phyloP scores from a whole-genome alignment of 2,797 vertebrate genomes.

The Carapus acus region DNA sequence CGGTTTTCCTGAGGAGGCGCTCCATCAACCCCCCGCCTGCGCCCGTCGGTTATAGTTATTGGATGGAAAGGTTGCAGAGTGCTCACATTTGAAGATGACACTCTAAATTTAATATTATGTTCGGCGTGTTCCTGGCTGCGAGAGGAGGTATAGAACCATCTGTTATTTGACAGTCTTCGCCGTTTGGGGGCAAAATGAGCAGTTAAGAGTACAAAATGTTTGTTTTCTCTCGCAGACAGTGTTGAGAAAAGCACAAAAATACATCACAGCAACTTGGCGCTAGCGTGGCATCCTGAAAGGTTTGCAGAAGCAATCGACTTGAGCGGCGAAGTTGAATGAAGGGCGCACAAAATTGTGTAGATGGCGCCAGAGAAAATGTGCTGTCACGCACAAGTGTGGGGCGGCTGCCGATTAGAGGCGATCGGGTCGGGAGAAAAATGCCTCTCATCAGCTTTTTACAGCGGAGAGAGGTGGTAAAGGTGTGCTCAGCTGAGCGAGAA shows the following conservation, averaged over 20 bases:
- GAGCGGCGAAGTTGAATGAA: background rate
- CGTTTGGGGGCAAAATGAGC: background rate
- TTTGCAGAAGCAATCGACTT: background rate
- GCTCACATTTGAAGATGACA: conserved; percentile 21
- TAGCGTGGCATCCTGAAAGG: background rate
- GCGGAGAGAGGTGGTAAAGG: background rate
- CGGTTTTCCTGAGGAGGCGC: conserved; percentile 25
- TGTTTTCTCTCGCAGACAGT: background rate
- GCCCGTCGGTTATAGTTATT: conserved; percentile 31
- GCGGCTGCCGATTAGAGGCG: conserved; percentile 1
- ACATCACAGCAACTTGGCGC: background rate
- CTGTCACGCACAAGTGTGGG: background rate
- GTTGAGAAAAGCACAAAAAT: background rate
- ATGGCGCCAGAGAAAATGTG: background rate
- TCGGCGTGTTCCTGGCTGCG: background rate
- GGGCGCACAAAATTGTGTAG: background rate
- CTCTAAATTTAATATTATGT: background rate
- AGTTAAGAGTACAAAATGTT: background rate
- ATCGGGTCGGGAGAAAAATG: background rate
- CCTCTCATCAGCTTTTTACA: background rate
- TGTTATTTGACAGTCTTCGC: too few species aligned
- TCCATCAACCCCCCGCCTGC: conserved; percentile 36
- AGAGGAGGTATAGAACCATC: background rate
- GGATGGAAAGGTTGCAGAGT: conserved; percentile 42
- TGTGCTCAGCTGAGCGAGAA: conserved; percentile 15